Conservation (phyloP, 2,888 invertebrate species). For the Microdon myrmicae region DNA sequence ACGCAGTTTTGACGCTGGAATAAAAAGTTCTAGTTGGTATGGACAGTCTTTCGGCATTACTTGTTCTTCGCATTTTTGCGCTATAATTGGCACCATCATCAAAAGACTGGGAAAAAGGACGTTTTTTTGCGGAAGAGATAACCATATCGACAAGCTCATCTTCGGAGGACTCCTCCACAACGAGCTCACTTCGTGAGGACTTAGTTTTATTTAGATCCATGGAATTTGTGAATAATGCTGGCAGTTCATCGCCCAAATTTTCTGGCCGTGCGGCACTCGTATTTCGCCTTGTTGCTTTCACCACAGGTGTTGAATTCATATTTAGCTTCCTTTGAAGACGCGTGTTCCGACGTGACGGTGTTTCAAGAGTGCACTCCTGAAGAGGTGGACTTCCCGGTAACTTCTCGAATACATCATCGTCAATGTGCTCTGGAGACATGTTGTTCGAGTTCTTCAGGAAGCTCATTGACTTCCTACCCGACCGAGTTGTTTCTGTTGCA, state of each 20-base stretch:
- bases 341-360: slow-evolving; percentile 21
- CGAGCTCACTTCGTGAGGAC: slow-evolving; percentile 5
- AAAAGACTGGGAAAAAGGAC: slow-evolving; percentile 22
- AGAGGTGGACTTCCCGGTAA: slow-evolving; percentile 28
- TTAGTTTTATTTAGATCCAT: slow-evolving; percentile 58
- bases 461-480: slow-evolving; percentile 26
- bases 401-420: slow-evolving; percentile 40
- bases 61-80: slow-evolving; percentile 47
- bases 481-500: too few relatives aligned
- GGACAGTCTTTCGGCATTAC: slow-evolving; percentile 18
- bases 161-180: slow-evolving; percentile 37
- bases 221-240: slow-evolving; percentile 59
- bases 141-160: slow-evolving; percentile 13
- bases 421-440: slow-evolving; percentile 29
- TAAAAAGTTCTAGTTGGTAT: slow-evolving; percentile 58
- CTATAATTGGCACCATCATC: slow-evolving; percentile 27
- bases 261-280: slow-evolving; percentile 22
- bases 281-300: slow-evolving; percentile 45
- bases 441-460: slow-evolving; percentile 24
- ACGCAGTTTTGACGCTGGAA: slow-evolving; percentile 42
- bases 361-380: background rate
- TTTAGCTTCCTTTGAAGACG: slow-evolving; percentile 19
- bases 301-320: slow-evolving; percentile 11
- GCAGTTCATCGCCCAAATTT: slow-evolving; percentile 54
- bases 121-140: slow-evolving; percentile 27